Conservation (phyloP, 2,113 vertebrate genomes). For the Megaceryle maxima region DNA sequence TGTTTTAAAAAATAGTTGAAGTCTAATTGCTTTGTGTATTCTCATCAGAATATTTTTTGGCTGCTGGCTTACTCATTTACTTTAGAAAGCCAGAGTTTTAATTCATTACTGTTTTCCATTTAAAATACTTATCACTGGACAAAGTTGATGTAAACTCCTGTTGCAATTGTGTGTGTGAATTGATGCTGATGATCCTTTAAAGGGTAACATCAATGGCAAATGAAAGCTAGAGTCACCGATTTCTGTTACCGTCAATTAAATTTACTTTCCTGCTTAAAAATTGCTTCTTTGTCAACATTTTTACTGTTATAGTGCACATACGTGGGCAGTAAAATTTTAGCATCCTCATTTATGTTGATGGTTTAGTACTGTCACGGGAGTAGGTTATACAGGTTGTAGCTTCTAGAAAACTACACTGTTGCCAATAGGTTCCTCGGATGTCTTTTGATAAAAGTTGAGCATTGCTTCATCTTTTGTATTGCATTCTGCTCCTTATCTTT, state of each 20-base stretch:
- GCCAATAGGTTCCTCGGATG: background rate
- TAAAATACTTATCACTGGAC: slow-evolving; percentile 26
- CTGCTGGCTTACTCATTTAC: slow-evolving; percentile 56
- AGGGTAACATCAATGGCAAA: background rate
- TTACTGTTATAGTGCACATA: background rate
- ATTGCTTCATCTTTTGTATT: background rate
- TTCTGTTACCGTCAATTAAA: background rate
- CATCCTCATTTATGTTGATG: background rate
- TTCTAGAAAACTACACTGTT: background rate
- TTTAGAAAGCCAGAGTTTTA: slow-evolving; percentile 31
- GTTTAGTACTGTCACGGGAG: background rate
- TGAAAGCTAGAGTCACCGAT: background rate
- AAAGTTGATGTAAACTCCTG: slow-evolving; percentile 15
- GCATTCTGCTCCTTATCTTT: background rate
- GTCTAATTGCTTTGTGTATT: slow-evolving; percentile 73
- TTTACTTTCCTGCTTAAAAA: background rate
- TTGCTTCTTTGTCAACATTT: background rate
- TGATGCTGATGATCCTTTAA: background rate
- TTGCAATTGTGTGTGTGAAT: background rate
- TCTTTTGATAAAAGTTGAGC: background rate
- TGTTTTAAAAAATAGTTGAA: slow-evolving; percentile 71
- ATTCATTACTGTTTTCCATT: slow-evolving; percentile 47
- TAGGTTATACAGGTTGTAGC: background rate
- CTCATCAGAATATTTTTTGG: slow-evolving; percentile 17
- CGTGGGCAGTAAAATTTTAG: background rate